Conservation (phyloP, 2,888 invertebrate genomes). For the Thysanoteuthis rhombus region DNA sequence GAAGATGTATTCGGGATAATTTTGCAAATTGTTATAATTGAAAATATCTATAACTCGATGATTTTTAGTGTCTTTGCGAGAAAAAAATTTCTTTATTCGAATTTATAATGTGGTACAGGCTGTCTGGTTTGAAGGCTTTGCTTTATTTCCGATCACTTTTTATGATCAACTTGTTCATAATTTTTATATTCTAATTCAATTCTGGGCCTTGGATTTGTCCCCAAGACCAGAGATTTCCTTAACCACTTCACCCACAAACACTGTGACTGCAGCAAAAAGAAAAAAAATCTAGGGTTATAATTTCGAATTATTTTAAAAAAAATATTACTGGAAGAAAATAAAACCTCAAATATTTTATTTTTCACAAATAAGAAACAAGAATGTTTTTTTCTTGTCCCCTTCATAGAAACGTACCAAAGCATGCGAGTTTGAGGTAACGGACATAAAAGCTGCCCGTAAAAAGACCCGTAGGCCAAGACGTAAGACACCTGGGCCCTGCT, state of each 20-base stretch:
- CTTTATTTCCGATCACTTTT: not conserved
- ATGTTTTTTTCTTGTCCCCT: not conserved
- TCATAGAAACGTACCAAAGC: slow-evolving; percentile 31
- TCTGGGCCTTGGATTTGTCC: not conserved
- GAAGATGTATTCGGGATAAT: not conserved
- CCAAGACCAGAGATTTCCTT: not conserved
- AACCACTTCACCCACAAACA: slow-evolving; percentile 22
- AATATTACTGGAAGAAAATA: not conserved
- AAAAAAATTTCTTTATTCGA: not conserved
- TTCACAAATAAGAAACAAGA: not conserved
- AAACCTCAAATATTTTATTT: not conserved
- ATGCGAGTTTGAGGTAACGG: slow-evolving; percentile 21
- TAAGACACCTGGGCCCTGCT: not conserved
- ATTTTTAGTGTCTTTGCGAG: not conserved
- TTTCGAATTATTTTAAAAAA: not conserved
- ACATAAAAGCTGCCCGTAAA: slow-evolving; percentile 32
- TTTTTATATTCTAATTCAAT: not conserved
- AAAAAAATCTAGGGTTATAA: not conserved
- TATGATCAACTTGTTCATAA: not conserved
- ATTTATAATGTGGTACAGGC: slow-evolving; percentile 1
- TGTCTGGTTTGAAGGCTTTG: slow-evolving; percentile 21
- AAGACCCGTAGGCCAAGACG: not conserved
- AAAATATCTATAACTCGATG: not conserved
- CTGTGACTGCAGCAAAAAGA: slow-evolving; percentile 32
- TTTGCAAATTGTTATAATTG: not conserved